A percentile compares a stretch with the other conserved stretches of the same genome.
These are phyloP conservation scores for Beroe forskalii DNA, from an alignment of 37 sponge, comb jelly and placozoan genomes.

Conservation along the genomic window DNA sequence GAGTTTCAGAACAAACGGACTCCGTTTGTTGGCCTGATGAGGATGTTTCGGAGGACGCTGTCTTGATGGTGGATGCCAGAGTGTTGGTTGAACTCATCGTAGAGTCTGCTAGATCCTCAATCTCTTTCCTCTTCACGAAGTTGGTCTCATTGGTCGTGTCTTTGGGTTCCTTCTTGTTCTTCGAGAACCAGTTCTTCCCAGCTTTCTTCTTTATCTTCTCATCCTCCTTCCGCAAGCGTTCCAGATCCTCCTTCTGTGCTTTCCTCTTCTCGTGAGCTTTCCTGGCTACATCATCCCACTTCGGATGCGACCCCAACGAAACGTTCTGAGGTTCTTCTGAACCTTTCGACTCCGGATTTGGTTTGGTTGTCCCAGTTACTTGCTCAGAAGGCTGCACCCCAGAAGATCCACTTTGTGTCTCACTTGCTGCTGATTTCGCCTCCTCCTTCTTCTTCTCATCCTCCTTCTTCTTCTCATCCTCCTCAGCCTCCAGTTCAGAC, in stretches of 20 bases:
- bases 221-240: constrained; percentile 27
- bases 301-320: constrained; percentile 24
- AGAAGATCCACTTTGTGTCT: too few species aligned
- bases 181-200: constrained; percentile 35
- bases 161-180: constrained; percentile 11
- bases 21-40: not conserved
- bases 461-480: not conserved
- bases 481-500: not conserved
- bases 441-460: not conserved
- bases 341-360: not conserved
- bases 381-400: too few species aligned
- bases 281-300: constrained; percentile 54
- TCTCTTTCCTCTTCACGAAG: constrained; percentile 59
- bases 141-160: not conserved
- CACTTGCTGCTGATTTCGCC: not conserved
- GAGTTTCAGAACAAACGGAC: not conserved
- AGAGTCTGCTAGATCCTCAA: not conserved
- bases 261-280: constrained; percentile 39
- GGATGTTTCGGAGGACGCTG: not conserved
- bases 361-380: not conserved
- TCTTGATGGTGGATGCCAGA: not conserved
- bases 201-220: constrained; percentile 41
- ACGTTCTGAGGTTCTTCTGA: not conserved
- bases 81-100: constrained; percentile 41
- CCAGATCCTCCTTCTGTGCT: constrained; percentile 27